These are phyloP conservation scores for Amphiprion ocellaris DNA, from an alignment of 2,113 vertebrate species.

Conservation along the genomic window DNA sequence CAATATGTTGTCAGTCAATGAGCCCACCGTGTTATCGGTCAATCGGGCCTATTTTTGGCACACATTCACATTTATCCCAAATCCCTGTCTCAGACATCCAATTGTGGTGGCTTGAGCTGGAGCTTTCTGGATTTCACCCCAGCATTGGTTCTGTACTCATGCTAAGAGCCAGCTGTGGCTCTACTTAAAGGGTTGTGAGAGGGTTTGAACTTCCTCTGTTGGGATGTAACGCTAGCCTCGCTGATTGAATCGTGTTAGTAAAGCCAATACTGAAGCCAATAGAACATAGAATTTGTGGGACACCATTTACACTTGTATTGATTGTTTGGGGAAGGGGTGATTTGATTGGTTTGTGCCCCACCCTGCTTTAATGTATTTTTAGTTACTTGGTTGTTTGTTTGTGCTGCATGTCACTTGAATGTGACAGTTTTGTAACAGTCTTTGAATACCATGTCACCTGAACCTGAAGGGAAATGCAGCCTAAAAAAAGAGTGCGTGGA, in stretches of 20 bases:
- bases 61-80: constrained; percentile 61
- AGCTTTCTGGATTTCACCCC: constrained; percentile 50
- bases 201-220: constrained; percentile 18
- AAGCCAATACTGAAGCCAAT: constrained; percentile 5
- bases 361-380: background rate
- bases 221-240: background rate
- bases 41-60: constrained; percentile 64
- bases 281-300: constrained; percentile 2
- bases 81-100: constrained; percentile 66
- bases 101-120: constrained; percentile 51
- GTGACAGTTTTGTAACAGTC: background rate
- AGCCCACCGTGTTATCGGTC: constrained; percentile 38
- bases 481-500: constrained; percentile 2
- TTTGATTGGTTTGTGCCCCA: constrained; percentile 35
- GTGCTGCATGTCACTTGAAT: constrained; percentile 18
- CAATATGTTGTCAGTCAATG: constrained; percentile 39
- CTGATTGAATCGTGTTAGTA: constrained; percentile 2
- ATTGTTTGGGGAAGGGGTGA: constrained; percentile 18
- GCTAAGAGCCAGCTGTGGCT: constrained; percentile 23
- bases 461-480: constrained; percentile 15
- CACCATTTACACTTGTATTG: constrained; percentile 23
- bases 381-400: background rate
- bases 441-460: background rate
- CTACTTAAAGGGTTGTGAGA: background rate
- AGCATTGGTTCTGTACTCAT: background rate